Conservation (phyloP, 2,888 invertebrate genomes). For the Operophtera brumata region DNA sequence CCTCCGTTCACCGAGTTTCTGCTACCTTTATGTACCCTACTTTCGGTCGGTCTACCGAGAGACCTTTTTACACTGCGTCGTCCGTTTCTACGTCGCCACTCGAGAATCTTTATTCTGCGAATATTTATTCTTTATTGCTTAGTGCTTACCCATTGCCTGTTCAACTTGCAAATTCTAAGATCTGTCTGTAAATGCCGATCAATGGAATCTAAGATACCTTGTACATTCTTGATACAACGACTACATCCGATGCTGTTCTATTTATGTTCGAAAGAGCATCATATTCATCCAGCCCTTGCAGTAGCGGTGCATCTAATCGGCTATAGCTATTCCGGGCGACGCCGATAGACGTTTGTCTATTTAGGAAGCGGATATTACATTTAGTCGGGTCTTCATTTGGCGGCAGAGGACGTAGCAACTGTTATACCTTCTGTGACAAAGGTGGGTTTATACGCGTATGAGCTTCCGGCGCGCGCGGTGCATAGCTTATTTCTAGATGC, state of each 20-base stretch:
- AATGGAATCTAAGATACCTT: too few relatives aligned
- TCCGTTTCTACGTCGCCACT: too few relatives aligned
- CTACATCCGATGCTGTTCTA: constrained; percentile 38
- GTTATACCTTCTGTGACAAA: constrained; percentile 13
- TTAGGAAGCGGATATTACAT: constrained; percentile 81
- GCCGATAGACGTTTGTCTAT: constrained; percentile 78
- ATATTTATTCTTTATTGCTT: too few relatives aligned
- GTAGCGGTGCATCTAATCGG: constrained; percentile 66
- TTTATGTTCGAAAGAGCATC: constrained; percentile 41
- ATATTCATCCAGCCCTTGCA: constrained; percentile 35
- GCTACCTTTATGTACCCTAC: too few relatives aligned
- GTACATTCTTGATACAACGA: constrained; percentile 21
- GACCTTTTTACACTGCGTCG: too few relatives aligned
- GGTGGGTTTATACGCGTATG: constrained; percentile 74
- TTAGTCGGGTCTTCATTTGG: constrained; percentile 78
- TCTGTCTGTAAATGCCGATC: too few relatives aligned
- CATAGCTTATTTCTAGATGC: constrained; percentile 73
- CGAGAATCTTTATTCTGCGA: too few relatives aligned
- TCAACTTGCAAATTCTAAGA: too few relatives aligned
- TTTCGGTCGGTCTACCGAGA: too few relatives aligned
- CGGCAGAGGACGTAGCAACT: constrained; percentile 51
- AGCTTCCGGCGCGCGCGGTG: constrained; percentile 74
- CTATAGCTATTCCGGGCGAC: constrained; percentile 77
- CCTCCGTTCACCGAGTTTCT: too few relatives aligned
- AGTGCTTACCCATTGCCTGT: too few relatives aligned